phyloP scores from a whole-genome alignment of 2,797 vertebrate species.

The Peromyscus eremicus region DNA sequence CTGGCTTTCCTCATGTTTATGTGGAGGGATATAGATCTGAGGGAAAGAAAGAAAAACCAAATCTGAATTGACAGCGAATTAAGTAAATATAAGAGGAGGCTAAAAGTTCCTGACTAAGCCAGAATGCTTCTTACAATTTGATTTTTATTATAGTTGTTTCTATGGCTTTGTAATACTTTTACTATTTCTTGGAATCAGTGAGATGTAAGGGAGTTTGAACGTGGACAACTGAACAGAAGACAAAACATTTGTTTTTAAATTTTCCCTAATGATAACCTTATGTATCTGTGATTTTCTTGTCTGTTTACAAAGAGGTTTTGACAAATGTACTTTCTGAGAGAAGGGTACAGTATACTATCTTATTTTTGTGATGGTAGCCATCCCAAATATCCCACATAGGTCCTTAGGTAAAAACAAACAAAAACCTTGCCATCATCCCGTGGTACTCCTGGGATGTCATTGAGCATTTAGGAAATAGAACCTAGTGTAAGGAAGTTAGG shows the following conservation, averaged over 20 bases:
- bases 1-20: background rate
- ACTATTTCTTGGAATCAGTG: background rate
- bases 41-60: background rate
- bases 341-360: background rate
- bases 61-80: background rate
- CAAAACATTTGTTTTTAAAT: background rate
- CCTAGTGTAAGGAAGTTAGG: too few species aligned
- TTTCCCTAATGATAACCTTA: background rate
- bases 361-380: background rate
- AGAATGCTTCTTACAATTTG: background rate
- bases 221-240: background rate
- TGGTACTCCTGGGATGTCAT: rapidly evolving
- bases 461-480: background rate
- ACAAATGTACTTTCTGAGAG: background rate
- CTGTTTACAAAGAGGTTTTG: background rate
- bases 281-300: background rate
- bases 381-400: background rate
- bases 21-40: background rate
- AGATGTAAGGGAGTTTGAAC: background rate
- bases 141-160: conserved; percentile 5
- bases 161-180: background rate
- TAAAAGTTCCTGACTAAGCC: background rate
- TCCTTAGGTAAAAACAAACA: background rate
- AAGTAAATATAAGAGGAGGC: background rate
- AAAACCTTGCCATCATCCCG: background rate